phyloP scores from a whole-genome alignment of 2,888 invertebrate genomes.

The Tiliacea citrago region DNA sequence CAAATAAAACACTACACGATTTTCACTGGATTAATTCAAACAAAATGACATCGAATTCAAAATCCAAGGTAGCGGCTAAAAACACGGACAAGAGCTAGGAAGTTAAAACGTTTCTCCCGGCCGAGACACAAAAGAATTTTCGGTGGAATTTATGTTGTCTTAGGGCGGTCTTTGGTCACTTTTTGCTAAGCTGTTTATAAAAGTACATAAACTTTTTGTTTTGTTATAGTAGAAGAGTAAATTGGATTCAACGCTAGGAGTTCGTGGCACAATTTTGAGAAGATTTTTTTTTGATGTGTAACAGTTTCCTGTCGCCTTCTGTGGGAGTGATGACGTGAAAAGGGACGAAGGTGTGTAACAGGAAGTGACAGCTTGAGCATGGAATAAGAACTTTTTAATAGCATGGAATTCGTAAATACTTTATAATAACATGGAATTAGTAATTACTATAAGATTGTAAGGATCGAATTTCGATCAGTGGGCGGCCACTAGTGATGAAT shows the following conservation, averaged over 20 bases:
- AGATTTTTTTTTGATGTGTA: neutral
- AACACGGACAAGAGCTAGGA: conserved; percentile 5
- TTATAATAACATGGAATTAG: too few species aligned
- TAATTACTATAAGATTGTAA: too few species aligned
- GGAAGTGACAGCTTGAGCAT: too few species aligned
- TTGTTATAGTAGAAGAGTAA: neutral
- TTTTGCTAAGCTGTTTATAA: conserved; percentile 15
- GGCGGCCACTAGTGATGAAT: too few species aligned
- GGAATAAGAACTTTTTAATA: too few species aligned
- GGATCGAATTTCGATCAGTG: too few species aligned
- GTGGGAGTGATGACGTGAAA: too few species aligned
- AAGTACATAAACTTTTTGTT: neutral
- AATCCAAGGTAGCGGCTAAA: neutral
- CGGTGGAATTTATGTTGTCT: conserved; percentile 5
- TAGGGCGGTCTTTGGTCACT: neutral
- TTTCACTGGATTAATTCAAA: neutral
- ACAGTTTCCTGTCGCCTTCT: too few species aligned
- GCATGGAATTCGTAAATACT: too few species aligned
- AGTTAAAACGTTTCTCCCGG: neutral
- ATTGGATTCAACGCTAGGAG: neutral
- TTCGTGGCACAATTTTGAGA: neutral
- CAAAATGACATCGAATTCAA: neutral
- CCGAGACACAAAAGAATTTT: conserved; percentile 26
- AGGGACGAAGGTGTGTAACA: too few species aligned
- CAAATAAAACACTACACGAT: conserved; percentile 3